A percentile compares a stretch with the other conserved stretches of the same genome.
Evolutionary conservation across 1,140 invertebrate genomes (phyloP).

Genomic region (Carposina sasakii): DNA sequence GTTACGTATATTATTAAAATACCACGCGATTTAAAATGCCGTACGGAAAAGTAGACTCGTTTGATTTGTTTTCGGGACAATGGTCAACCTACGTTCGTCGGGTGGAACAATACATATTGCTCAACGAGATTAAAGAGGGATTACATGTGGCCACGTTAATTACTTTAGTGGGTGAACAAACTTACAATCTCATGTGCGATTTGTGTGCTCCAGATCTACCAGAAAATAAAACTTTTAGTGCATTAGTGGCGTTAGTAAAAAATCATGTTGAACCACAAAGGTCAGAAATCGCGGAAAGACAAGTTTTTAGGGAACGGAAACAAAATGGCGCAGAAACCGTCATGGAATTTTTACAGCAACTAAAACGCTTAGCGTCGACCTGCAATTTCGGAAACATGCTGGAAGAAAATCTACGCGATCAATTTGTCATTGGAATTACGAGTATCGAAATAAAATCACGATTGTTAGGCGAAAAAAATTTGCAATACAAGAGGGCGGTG

Average conservation of each 20-base stretch:
- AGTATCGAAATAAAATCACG: neutral
- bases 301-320: conserved; percentile 8
- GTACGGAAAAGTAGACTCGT: neutral
- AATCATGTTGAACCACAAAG: conserved; percentile 12
- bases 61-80: neutral
- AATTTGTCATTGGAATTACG: neutral
- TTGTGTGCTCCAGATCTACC: conserved; percentile 4
- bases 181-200: conserved; percentile 9
- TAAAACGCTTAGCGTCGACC: conserved; percentile 6
- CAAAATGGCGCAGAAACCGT: neutral
- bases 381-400: neutral
- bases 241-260: neutral
- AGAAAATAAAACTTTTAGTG: neutral
- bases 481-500: neutral
- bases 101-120: conserved; percentile 7
- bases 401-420: neutral
- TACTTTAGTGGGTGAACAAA: neutral
- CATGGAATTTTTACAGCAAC: conserved; percentile 2
- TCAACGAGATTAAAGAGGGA: conserved; percentile 1
- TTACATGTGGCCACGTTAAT: conserved; percentile 8
- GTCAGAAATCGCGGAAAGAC: conserved; percentile 10
- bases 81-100: neutral
- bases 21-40: neutral
- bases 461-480: neutral
- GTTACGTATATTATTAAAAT: neutral